Evolutionary conservation across 2,113 vertebrate species (phyloP).

Genomic region (Larimichthys crocea): DNA sequence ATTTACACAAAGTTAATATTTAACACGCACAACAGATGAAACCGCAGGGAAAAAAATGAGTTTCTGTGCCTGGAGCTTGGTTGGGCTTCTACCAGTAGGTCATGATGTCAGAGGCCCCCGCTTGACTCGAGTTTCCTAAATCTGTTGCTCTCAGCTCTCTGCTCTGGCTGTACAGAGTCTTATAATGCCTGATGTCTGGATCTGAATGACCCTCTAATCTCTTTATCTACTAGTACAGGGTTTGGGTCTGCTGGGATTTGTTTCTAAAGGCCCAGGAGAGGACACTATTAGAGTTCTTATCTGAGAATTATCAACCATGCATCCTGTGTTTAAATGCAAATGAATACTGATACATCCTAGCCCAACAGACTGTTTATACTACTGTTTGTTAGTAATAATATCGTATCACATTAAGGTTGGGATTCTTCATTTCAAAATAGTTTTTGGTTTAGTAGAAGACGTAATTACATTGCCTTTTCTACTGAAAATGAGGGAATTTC

Average conservation of each 20-base stretch:
- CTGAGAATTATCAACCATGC: conserved; percentile 2
- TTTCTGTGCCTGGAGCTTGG: conserved; percentile 7
- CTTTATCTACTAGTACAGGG: not conserved
- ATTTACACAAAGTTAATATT: conserved; percentile 46
- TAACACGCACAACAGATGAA: conserved; percentile 18
- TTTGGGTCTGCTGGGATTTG: not conserved
- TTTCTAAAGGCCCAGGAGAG: not conserved
- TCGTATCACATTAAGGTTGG: not conserved
- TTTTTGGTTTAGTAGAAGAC: not conserved
- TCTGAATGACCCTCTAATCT: not conserved
- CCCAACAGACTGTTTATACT: not conserved
- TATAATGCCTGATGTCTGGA: conserved; percentile 6
- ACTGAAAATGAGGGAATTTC: not conserved
- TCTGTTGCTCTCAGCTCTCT: not conserved
- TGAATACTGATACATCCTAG: not conserved
- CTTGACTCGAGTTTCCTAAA: not conserved
- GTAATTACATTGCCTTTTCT: not conserved
- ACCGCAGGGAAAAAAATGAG: not conserved
- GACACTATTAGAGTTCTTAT: conserved; percentile 2
- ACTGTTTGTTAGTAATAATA: not conserved
- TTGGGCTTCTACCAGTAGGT: not conserved
- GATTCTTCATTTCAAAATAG: conserved; percentile 4
- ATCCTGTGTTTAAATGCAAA: conserved; percentile 6
- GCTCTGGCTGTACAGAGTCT: not conserved
- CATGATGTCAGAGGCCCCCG: not conserved